Base-by-base conservation (phyloP, 2,888 invertebrate species). In the Omphaloscelis lunosa region DNA sequence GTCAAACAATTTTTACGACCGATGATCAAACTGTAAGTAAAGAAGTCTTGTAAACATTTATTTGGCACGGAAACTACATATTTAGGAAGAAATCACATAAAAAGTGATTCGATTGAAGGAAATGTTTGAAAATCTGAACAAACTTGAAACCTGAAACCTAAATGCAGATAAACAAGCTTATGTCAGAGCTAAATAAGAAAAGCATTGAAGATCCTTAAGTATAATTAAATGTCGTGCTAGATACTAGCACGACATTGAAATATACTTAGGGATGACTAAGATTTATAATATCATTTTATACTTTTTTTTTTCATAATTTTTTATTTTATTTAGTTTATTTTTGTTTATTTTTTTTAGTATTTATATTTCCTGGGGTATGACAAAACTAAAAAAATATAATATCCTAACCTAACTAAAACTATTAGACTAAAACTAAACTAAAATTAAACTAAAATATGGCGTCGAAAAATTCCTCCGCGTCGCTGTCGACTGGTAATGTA, bases 1-100 rank as follows among this genome's bases (percentile, higher is more conserved):
- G 84, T 83, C 76, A 84, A 86, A 86, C 77, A 77, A 83, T 80
- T 87, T 84, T 87, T 81, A 88, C 76, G 86, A 84, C 76, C 76
- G 75, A 83, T 85, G 85, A 85, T 79, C 74, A 81, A 80, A 84
- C 66, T 75, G 70, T 75, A 67, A 61, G 62, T 70, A 80, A 66
- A 65, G 63, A 62, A 78, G 61, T 75, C 67, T 72, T 71, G 77
- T 77, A 86, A 83, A 86, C 78, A 80, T 83, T 77, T 41, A 73
- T 74, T 65, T 85, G 82, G 83, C 82, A 81, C 59, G 20, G 7
- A 78, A 82, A 73, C 20, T 78, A 62, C 73, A 53, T 75, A 66
- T 69, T 78, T 84, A 72, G 39, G 12, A 45, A 72, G 53, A 85
- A 72, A 73, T 23, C 41, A 7, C 39, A 63, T 75, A 27, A 67